Base-by-base conservation (phyloP, 2,797 vertebrate species). In the Sebastes dallii region DNA sequence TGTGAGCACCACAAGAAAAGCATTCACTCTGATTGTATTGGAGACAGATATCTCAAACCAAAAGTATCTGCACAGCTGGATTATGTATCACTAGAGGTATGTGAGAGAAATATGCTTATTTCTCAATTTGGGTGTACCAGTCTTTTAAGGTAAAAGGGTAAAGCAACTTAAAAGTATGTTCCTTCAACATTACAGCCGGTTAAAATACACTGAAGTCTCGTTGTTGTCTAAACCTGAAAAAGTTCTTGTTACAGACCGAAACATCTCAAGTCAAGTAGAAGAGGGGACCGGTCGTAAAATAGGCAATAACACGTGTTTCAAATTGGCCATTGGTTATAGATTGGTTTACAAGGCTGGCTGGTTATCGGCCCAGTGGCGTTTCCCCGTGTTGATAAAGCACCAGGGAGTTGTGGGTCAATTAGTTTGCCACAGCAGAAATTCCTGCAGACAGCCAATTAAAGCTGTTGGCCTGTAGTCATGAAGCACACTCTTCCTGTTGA, bases 281-380 rank as follows among this genome's bases (percentile, higher is more conserved):
- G 71, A 86, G 80, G 84, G 83, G 89, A 89, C 85, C 82, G 76
- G 89, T 92, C 66, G 85, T 95, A 95, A 96, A 96, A 95, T 90
- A 91, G 94, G 90, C 92, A 93, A 92, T 94, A 93, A 94, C 95
- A 95, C 94, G 85, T 96, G 95, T 95, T 96, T 96, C 91, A 95
- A 96, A 96, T 96, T 96, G 95, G 86, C 94, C 94, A 93, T 95
- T 94, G 91, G 94, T 96, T 95, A 95, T 95, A 96, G 95, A 95
- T 94, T 82, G 89, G 88, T 95, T 96, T 95, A 97, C 93, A 91
- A 96, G 95, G 79, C 92, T 85, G 90, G 90, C 93, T 94, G 91
- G 90, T 95, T 94, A 96, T 95, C 91, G 88, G 91, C 91, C 94
- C 91, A 88, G 93, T 95, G 94, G 93, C 91, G 66, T 92, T 95